Evolutionary conservation across 2,888 invertebrate species (phyloP).

Genomic region (Cetonia aurata): DNA sequence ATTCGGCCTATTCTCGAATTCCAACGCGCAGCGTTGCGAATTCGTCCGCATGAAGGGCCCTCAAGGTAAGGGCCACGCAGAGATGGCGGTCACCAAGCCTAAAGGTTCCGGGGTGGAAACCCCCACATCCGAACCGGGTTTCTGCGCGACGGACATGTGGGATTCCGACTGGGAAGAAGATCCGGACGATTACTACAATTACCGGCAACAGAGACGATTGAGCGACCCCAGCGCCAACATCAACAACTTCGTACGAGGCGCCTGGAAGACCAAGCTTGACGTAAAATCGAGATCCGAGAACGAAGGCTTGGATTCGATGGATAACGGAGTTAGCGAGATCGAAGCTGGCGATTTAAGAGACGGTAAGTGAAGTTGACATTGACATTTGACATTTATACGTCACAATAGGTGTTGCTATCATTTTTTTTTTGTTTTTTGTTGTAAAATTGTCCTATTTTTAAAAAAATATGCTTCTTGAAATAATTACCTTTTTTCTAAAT

Average conservation of each 20-base stretch:
- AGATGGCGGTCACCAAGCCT: constrained; percentile 96
- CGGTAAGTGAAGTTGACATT: constrained; percentile 71
- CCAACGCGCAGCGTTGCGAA: constrained; percentile 88
- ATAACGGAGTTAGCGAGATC: constrained; percentile 88
- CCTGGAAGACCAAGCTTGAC: constrained; percentile 80
- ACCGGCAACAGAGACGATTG: constrained; percentile 80
- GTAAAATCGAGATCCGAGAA: constrained; percentile 88
- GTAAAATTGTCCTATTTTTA: too few relatives aligned
- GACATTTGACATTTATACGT: background rate
- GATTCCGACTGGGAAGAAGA: constrained; percentile 92
- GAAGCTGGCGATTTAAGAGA: constrained; percentile 94
- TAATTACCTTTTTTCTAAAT: too few relatives aligned
- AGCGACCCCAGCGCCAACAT: constrained; percentile 95
- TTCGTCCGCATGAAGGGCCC: constrained; percentile 99
- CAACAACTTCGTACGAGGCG: constrained; percentile 85
- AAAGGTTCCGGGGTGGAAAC: constrained; percentile 95
- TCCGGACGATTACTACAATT: constrained; percentile 86
- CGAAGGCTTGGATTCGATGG: constrained; percentile 89
- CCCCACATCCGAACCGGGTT: constrained; percentile 90
- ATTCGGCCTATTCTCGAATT: constrained; percentile 86
- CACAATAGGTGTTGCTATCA: background rate
- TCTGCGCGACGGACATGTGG: constrained; percentile 89
- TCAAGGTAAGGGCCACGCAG: constrained; percentile 95
- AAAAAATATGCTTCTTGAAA: too few relatives aligned
- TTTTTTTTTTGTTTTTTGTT: background rate